Base-by-base conservation (phyloP, 2,113 vertebrate species). In the Tiliqua scincoides region DNA sequence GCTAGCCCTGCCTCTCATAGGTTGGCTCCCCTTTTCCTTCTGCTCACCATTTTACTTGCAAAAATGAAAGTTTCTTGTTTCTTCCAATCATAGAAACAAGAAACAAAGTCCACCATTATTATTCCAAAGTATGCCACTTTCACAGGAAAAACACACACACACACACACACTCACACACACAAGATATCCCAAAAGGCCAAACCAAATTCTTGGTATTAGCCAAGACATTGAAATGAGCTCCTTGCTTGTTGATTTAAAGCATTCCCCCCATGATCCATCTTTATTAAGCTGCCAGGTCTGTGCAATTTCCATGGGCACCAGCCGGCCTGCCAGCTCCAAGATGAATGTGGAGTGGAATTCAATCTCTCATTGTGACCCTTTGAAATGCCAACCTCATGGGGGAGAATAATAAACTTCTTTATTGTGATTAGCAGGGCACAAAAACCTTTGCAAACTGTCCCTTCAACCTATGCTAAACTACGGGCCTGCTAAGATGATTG, bases 281-380 rank as follows among this genome's bases (percentile, higher is more conserved):
- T 84, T 57, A 74, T 75, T 48, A 84, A 79, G 67, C 52, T 79
- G 67, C 57, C 57, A 83, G 8, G n/a, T 48, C 72, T 83, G 40
- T 72, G n/a, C 43, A 65, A 43, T 84, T 88, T 88, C 71, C 61
- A 87, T 72, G 37, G 79, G 59, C 71, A 81, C 54, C 83, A 48
- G 21, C 18, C 35, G 73, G 67, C 82, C 80, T 83, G 82, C 1
- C 78, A 90, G 20, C 63, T 62, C 5, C 40, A 81, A 40, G 63
- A 85, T 85, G 86, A 84, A 89, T 65, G 70, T 32, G 67, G 65
- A 89, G 35, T 52, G 83, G 63, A 87, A 90, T 1, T 27, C 2
- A 63, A 57, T 27, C 85, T 35, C 20, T 74, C 8, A 37, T 86
- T 86, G 83, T 82, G 6, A 20, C n/a, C 14, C 54, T 82, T 37